These are phyloP conservation scores for Pollimyrus isidori DNA, from an alignment of 2,113 vertebrate species.

Conservation along the genomic window DNA sequence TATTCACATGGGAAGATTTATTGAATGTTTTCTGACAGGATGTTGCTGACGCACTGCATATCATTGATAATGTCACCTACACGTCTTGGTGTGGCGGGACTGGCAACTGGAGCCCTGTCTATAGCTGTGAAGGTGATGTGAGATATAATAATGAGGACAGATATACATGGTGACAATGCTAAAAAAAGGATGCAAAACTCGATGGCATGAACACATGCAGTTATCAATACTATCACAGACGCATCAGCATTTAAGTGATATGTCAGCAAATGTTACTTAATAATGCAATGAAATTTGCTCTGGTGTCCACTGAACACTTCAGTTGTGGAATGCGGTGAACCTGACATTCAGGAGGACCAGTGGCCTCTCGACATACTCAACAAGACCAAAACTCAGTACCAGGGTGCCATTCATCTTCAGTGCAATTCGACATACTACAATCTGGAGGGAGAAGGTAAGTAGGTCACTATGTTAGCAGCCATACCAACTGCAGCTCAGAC, in stretches of 20 bases:
- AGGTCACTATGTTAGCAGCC: not conserved
- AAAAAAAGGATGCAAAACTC: not conserved
- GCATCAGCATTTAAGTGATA: not conserved
- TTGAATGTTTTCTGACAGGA: slow-evolving; percentile 12
- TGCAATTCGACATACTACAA: slow-evolving; percentile 53
- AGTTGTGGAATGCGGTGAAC: slow-evolving; percentile 75
- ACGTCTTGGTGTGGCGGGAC: slow-evolving; percentile 40
- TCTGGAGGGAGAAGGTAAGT: slow-evolving; percentile 50
- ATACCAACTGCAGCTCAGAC: not conserved
- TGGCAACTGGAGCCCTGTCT: slow-evolving; percentile 47
- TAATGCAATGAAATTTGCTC: not conserved
- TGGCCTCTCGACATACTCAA: slow-evolving; percentile 39
- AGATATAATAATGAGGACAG: not conserved
- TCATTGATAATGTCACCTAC: slow-evolving; percentile 9
- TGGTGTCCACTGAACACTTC: not conserved
- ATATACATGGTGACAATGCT: not conserved
- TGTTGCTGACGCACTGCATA: not conserved
- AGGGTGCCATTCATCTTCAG: slow-evolving; percentile 38
- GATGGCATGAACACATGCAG: not conserved
- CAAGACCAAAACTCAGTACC: slow-evolving; percentile 18
- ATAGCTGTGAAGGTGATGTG: slow-evolving; percentile 51
- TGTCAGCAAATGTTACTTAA: not conserved
- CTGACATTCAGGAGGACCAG: slow-evolving; percentile 41
- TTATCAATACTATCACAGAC: not conserved
- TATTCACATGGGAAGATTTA: not conserved